Conservation (phyloP, 2,797 vertebrate species). For the Myoxocephalus aenaeus region DNA sequence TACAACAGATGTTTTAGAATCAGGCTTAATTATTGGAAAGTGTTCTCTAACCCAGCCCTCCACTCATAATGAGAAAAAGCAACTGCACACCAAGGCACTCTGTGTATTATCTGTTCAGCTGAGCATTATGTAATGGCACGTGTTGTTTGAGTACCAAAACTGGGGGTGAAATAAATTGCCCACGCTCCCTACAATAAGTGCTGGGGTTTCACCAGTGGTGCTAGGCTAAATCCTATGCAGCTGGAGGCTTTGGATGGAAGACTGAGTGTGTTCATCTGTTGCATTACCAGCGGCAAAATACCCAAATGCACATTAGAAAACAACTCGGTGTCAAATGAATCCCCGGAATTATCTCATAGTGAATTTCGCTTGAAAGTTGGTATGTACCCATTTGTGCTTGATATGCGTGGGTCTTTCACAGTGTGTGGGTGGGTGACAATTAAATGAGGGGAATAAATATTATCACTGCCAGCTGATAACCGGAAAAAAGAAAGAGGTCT, state of each 20-base stretch:
- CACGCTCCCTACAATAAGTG: slow-evolving; percentile 18
- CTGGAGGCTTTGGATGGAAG: slow-evolving; percentile 39
- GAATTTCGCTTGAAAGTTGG: slow-evolving; percentile 36
- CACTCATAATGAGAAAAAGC: slow-evolving; percentile 12
- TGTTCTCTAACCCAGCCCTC: not conserved
- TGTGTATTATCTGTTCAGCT: slow-evolving; percentile 29
- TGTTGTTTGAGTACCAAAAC: slow-evolving; percentile 54
- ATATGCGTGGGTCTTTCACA: slow-evolving; percentile 45
- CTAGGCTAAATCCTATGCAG: slow-evolving; percentile 40
- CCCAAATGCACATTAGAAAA: slow-evolving; percentile 36
- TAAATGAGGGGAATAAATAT: slow-evolving; percentile 78
- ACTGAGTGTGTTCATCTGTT: slow-evolving; percentile 41
- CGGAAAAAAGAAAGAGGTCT: slow-evolving; percentile 50
- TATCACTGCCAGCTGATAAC: slow-evolving; percentile 71
- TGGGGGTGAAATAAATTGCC: not conserved
- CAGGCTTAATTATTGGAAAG: slow-evolving; percentile 3
- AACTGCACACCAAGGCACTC: not conserved
- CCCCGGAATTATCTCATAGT: slow-evolving; percentile 8
- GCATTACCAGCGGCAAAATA: slow-evolving; percentile 31
- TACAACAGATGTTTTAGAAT: not conserved
- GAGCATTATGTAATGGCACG: slow-evolving; percentile 43
- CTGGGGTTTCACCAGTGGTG: slow-evolving; percentile 23
- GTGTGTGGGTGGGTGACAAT: slow-evolving; percentile 71
- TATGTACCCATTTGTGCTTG: slow-evolving; percentile 36
- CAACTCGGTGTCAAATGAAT: slow-evolving; percentile 34